phyloP scores from a whole-genome alignment of 2,797 vertebrate genomes.

The Sebastes itinus region DNA sequence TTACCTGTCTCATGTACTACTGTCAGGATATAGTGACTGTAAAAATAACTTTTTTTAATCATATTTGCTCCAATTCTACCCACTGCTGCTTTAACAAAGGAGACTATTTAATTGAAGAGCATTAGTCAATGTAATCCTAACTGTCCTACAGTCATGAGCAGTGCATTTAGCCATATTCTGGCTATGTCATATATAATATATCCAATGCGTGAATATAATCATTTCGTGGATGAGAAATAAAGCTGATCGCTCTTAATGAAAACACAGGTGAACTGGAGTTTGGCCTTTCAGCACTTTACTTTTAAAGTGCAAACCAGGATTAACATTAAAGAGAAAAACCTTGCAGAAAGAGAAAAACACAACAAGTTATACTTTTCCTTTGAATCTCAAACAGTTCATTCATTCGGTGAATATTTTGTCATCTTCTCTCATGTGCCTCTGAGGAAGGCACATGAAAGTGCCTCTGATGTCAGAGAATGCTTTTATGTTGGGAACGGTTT shows the following conservation, averaged over 20 bases:
- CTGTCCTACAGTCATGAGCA: not conserved
- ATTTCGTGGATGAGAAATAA: not conserved
- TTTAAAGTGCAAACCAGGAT: not conserved
- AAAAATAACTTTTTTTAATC: too few relatives aligned
- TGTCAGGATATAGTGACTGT: too few relatives aligned
- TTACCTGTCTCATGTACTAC: too few relatives aligned
- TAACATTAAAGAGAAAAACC: not conserved
- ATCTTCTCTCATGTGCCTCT: not conserved
- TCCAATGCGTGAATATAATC: not conserved
- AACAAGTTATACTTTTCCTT: not conserved
- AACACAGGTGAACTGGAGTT: not conserved
- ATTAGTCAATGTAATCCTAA: not conserved
- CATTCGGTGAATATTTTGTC: not conserved
- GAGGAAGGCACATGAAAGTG: slow-evolving; percentile 41
- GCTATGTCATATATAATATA: not conserved
- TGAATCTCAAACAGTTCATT: slow-evolving; percentile 8
- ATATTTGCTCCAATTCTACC: too few relatives aligned
- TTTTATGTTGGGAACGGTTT: slow-evolving; percentile 10
- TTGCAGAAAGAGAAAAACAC: not conserved
- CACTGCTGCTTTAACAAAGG: not conserved
- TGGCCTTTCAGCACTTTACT: not conserved
- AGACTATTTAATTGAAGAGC: not conserved
- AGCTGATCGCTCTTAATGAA: not conserved
- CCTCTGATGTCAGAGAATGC: slow-evolving; percentile 30
- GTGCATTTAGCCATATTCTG: not conserved